Evolutionary conservation across 2,888 invertebrate genomes (phyloP).

Genomic region (Aphidius colemani): DNA sequence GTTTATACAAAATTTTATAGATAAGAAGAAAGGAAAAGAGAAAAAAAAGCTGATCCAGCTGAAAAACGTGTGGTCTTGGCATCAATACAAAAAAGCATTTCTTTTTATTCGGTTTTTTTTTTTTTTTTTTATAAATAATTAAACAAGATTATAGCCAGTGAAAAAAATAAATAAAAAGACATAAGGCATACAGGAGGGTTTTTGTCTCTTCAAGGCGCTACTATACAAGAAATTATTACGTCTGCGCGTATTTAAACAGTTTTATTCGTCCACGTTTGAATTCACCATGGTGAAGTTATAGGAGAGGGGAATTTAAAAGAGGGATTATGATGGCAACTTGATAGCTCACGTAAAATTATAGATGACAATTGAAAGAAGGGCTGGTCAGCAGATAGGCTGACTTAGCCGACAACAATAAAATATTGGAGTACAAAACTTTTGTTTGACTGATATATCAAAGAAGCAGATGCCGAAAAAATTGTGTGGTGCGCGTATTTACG

Average conservation of each 20-base stretch:
- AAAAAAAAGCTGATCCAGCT: constrained; percentile 6
- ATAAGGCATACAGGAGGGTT: background rate
- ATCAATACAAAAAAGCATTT: constrained; percentile 27
- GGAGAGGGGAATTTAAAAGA: constrained; percentile 23
- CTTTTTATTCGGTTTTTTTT: background rate
- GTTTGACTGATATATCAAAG: constrained; percentile 1
- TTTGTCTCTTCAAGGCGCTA: constrained; percentile 11
- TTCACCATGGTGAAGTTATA: constrained; percentile 25
- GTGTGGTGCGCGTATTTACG: constrained; percentile 31
- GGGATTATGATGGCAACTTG: background rate
- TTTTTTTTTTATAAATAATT: constrained; percentile 20
- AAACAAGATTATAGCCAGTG: constrained; percentile 23
- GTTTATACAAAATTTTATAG: background rate
- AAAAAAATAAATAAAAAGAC: background rate
- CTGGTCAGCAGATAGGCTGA: constrained; percentile 9
- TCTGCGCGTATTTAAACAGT: constrained; percentile 37
- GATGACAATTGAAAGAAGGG: background rate
- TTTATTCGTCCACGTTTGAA: constrained; percentile 54
- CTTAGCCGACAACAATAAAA: constrained; percentile 10
- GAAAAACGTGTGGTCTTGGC: constrained; percentile 32
- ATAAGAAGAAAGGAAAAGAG: background rate
- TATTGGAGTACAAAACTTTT: background rate
- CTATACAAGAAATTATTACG: constrained; percentile 17
- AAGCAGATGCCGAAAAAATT: constrained; percentile 33
- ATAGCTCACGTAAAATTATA: background rate